Evolutionary conservation across 2,797 vertebrate genomes (phyloP), one percentile per base, ranked within the genome.

Genomic region (Anabacerthia variegaticeps): DNA sequence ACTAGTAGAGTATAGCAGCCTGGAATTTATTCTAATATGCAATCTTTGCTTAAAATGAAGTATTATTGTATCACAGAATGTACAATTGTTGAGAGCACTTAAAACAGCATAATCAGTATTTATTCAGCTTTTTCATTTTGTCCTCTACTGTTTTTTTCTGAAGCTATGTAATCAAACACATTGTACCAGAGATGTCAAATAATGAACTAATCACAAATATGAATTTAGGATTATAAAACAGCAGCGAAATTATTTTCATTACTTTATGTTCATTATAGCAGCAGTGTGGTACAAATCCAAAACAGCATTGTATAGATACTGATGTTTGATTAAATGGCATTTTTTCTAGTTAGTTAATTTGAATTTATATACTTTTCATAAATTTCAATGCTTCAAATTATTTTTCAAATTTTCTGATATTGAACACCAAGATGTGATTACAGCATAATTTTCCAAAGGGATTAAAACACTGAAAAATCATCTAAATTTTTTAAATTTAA

Each of bases 311-410:
- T 10, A 32, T 13, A 48, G 7, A 43, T 69, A 41, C 12, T 36
- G 10, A 62, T 44, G 23, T 9, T 34, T 46, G 7, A 66, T 37
- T 59, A 54, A 59, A 49, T 17, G 2, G 9, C 10, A 76, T 26
- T 4, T n/a, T 54, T 56, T 24, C 11, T n/a, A 8, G 0, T 37
- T n/a, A 8, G 0, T 37, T n/a, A 51, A 2, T 43, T 77, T 39
- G 11, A 76, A 54, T 66, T 37, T 8, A 41, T 59, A 7, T 7
- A 54, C n/a, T 78, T 91, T 36, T 28, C 19, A 71, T 27, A n/a
- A 51, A 51, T 66, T 49, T 39, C 37, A 90, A 36, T 55, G n/a
- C 12, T 62, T 81, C 11, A 49, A 77, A 32, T 55, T 71, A 71
- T 44, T 79, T 71, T 65, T 18, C 15, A 69, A 37, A 9, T 56